These are phyloP conservation scores for Dysdera silvatica DNA, from an alignment of 1,140 invertebrate genomes.

Conservation along the genomic window DNA sequence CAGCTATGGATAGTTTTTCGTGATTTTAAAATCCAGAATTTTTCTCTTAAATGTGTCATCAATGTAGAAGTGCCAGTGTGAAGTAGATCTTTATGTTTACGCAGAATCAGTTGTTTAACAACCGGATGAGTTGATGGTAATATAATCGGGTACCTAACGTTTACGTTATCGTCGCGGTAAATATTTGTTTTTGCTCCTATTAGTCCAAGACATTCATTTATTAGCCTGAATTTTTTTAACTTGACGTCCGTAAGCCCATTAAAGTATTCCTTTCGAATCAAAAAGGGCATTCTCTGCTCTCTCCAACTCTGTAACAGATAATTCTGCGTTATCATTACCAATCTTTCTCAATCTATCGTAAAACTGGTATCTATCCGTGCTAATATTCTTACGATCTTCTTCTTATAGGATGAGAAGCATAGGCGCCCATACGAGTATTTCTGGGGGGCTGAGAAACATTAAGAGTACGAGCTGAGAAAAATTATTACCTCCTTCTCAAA, in stretches of 20 bases:
- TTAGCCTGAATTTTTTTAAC: not conserved
- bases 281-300: too few relatives aligned
- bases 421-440: too few relatives aligned
- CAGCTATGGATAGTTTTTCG: slow-evolving; percentile 4
- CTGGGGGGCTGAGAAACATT: too few relatives aligned
- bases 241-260: not conserved
- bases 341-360: too few relatives aligned
- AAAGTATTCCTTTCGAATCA: slow-evolving; percentile 6
- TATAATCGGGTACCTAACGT: not conserved
- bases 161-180: not conserved
- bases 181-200: slow-evolving; percentile 6
- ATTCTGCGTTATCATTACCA: too few relatives aligned
- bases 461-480: too few relatives aligned
- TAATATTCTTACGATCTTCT: slow-evolving; percentile 1
- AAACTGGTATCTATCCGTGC: too few relatives aligned
- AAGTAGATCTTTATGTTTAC: not conserved
- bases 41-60: slow-evolving; percentile 3
- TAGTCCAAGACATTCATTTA: not conserved
- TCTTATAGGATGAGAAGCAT: too few relatives aligned
- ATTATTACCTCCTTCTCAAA: too few relatives aligned
- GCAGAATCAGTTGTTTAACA: not conserved
- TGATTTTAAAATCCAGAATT: slow-evolving; percentile 12
- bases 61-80: not conserved
- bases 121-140: not conserved
- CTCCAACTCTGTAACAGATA: too few relatives aligned